A percentile compares a stretch with the other conserved stretches of the same genome.
phyloP scores from a whole-genome alignment of 2,888 invertebrate species.

The Camptogramma bilineatum region DNA sequence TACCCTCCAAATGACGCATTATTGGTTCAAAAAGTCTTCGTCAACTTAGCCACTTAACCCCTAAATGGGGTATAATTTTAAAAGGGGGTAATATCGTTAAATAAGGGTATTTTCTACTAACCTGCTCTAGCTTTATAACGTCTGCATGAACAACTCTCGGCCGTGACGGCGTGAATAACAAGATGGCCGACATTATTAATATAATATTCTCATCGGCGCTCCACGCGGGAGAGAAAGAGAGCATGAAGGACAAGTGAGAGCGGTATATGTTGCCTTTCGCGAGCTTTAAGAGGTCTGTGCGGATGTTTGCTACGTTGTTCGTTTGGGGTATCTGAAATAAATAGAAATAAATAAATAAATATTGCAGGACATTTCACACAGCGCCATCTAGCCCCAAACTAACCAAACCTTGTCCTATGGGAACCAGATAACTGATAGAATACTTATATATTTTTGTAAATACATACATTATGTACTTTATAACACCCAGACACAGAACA shows the following conservation, averaged over 20 bases:
- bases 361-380: too few species aligned
- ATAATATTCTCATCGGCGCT: constrained; percentile 95
- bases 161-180: constrained; percentile 94
- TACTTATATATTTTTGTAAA: too few species aligned
- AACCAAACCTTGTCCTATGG: too few species aligned
- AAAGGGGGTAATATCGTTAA: too few species aligned
- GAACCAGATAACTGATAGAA: too few species aligned
- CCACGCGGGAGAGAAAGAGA: constrained; percentile 94
- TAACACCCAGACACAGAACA: too few species aligned
- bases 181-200: constrained; percentile 95
- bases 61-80: not conserved
- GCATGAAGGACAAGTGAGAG: constrained; percentile 92
- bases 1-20: too few species aligned
- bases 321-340: constrained; percentile 89
- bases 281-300: constrained; percentile 95
- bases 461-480: too few species aligned
- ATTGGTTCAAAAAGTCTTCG: too few species aligned
- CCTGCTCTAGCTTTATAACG: constrained; percentile 94
- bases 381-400: too few species aligned
- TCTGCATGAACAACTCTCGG: constrained; percentile 92
- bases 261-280: constrained; percentile 96
- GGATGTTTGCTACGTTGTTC: constrained; percentile 91
- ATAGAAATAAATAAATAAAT: too few species aligned
- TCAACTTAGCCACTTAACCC: too few species aligned
- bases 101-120: constrained; percentile 53